phyloP scores from a whole-genome alignment of 2,113 vertebrate species.

The Crotalus helleri region DNA sequence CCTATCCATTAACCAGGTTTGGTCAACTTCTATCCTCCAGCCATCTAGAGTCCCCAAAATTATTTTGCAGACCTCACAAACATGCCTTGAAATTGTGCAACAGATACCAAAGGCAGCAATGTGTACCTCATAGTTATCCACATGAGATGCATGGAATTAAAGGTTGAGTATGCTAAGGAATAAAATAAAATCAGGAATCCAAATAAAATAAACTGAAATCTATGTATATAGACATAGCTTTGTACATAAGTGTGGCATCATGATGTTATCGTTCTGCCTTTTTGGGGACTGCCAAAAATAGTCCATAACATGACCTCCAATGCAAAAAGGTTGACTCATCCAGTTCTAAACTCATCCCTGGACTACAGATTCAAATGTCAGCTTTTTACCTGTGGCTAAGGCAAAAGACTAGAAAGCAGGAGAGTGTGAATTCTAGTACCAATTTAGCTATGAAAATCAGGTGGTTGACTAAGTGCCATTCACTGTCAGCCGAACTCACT shows the following conservation, averaged over 20 bases:
- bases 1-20: not conserved
- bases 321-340: not conserved
- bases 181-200: not conserved
- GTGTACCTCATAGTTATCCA: not conserved
- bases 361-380: not conserved
- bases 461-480: not conserved
- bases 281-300: not conserved
- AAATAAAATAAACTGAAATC: not conserved
- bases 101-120: not conserved
- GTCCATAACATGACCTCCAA: not conserved
- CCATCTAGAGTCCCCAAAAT: not conserved
- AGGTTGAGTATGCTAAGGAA: not conserved
- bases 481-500: not conserved
- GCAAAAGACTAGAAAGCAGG: not conserved
- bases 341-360: not conserved
- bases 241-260: not conserved
- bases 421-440: not conserved
- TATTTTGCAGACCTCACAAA: not conserved
- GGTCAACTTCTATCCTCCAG: not conserved
- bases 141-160: not conserved
- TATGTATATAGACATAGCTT: not conserved
- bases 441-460: not conserved
- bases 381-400: not conserved
- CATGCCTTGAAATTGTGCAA: not conserved
- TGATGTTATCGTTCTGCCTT: not conserved